Evolutionary conservation across 2,888 invertebrate species (phyloP).

Genomic region (Ormyrus labotus): DNA sequence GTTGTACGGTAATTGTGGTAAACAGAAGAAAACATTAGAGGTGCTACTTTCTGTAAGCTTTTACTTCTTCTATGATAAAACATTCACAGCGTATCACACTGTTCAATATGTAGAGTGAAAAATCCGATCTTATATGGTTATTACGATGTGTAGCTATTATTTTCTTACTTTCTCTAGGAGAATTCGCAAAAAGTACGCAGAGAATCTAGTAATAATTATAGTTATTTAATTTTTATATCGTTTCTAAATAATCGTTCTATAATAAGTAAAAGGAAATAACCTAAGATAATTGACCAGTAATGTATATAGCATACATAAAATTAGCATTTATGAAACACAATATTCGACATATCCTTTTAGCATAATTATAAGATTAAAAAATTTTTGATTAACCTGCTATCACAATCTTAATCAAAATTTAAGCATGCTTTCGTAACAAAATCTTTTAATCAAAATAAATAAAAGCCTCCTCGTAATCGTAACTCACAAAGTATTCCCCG

Average conservation of each 20-base stretch:
- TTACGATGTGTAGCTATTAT: neutral
- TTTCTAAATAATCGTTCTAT: neutral
- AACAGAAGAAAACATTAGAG: neutral
- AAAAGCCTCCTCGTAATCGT: too few relatives aligned
- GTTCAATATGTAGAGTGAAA: slow-evolving; percentile 5
- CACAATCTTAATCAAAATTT: too few relatives aligned
- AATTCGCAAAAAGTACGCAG: slow-evolving; percentile 22
- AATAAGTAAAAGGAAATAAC: neutral
- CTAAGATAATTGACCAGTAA: neutral
- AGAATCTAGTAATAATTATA: slow-evolving; percentile 30
- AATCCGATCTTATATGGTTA: slow-evolving; percentile 1
- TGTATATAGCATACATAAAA: neutral
- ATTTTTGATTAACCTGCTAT: too few relatives aligned
- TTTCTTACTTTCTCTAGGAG: slow-evolving; percentile 31
- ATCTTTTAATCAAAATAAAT: too few relatives aligned
- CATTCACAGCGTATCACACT: neutral
- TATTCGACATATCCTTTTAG: too few relatives aligned
- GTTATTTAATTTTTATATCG: slow-evolving; percentile 33
- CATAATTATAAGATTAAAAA: too few relatives aligned
- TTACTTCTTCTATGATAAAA: neutral
- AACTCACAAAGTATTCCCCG: too few relatives aligned
- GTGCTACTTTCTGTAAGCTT: neutral
- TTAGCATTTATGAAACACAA: neutral
- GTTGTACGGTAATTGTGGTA: neutral
- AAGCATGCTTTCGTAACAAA: too few relatives aligned